Percentiles rank a stretch among this genome's conserved stretches.
These are phyloP conservation scores for Alloscopus bannaensis DNA, from an alignment of 2,888 invertebrate species.

Conservation along the genomic window DNA sequence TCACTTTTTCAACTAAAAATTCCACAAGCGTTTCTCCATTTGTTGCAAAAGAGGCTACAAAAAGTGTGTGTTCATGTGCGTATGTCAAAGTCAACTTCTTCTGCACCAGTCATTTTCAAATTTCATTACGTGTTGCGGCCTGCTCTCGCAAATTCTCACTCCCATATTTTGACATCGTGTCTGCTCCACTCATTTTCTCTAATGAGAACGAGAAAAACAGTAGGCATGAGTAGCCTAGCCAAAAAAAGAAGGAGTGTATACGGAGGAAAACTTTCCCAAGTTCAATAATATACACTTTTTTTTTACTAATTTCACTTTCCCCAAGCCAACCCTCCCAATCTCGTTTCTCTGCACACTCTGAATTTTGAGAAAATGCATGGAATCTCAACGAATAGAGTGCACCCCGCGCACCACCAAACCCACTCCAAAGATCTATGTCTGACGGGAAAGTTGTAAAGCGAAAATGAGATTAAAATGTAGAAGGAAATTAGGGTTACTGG, in stretches of 20 bases:
- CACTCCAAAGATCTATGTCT: not conserved
- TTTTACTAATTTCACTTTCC: not conserved
- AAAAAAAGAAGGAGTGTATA: too few species aligned
- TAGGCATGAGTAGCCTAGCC: too few species aligned
- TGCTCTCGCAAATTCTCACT: not conserved
- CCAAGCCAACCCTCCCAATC: not conserved
- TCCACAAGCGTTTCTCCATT: too few species aligned
- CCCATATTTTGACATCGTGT: not conserved
- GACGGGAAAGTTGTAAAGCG: conserved; percentile 13
- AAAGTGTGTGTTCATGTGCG: not conserved
- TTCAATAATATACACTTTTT: too few species aligned
- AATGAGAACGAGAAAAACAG: not conserved
- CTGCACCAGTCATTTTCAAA: not conserved
- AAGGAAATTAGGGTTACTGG: conserved; percentile 39
- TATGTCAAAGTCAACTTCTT: not conserved
- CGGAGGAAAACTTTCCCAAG: too few species aligned
- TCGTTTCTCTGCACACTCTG: too few species aligned
- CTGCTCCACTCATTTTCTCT: not conserved
- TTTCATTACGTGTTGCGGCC: not conserved
- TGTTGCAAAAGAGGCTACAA: too few species aligned
- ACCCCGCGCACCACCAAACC: too few species aligned
- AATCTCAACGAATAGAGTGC: too few species aligned
- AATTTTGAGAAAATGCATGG: too few species aligned
- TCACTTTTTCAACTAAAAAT: too few species aligned
- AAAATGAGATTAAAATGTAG: conserved; percentile 45